A percentile compares a stretch with the other conserved stretches of the same genome.
phyloP scores from a whole-genome alignment of 1,140 invertebrate species.

The Ctenoplectra terminalis region DNA sequence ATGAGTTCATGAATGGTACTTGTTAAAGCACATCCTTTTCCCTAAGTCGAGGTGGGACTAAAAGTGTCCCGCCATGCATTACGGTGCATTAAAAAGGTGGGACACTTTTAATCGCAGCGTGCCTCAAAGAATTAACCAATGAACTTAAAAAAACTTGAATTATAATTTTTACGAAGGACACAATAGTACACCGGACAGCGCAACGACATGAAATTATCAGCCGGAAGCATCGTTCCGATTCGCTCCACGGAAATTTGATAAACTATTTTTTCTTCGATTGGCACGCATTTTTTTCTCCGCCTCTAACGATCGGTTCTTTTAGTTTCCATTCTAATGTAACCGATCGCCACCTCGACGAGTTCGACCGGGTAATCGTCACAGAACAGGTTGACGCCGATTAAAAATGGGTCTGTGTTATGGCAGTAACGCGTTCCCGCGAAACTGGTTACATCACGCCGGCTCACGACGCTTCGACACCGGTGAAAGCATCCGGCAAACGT shows the following conservation, averaged over 20 bases:
- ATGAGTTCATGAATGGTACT: no score
- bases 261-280: slow-evolving; percentile 27
- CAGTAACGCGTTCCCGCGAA: not conserved
- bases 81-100: no score
- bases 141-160: no score
- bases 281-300: not conserved
- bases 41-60: no score
- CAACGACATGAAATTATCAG: slow-evolving; percentile 58
- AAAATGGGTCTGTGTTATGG: slow-evolving; percentile 21
- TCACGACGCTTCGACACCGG: not conserved
- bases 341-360: no score
- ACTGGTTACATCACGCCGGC: slow-evolving; percentile 7
- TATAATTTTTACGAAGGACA: no score
- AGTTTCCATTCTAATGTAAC: no score
- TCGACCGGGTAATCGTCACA: not conserved
- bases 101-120: no score
- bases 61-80: no score
- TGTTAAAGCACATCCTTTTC: no score
- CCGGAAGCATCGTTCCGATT: slow-evolving; percentile 56
- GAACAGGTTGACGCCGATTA: slow-evolving; percentile 27
- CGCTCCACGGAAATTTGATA: slow-evolving; percentile 54
- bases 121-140: no score
- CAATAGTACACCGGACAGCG: slow-evolving; percentile 44
- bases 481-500: slow-evolving; percentile 26
- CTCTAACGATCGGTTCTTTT: not conserved